Evolutionary conservation across 2,888 invertebrate genomes (phyloP).

Genomic region (Timema podura): DNA sequence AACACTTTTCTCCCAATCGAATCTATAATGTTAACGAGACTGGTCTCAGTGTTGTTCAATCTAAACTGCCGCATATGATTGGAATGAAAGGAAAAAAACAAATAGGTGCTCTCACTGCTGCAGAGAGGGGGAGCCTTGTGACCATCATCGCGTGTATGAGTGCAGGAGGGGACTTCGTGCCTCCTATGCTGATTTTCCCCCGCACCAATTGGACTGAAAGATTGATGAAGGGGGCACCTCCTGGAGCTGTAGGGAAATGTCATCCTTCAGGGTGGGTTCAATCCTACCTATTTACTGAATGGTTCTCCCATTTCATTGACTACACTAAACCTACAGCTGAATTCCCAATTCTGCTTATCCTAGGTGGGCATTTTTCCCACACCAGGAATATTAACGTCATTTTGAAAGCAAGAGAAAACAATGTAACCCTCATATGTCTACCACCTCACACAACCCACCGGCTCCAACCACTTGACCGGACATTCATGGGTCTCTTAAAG

Average conservation of each 20-base stretch:
- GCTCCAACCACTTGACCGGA: not conserved
- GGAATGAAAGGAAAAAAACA: slow-evolving; percentile 16
- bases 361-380: not conserved
- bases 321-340: not conserved
- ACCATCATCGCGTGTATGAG: slow-evolving; percentile 24
- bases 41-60: slow-evolving; percentile 23
- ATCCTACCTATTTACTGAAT: not conserved
- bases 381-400: not conserved
- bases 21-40: slow-evolving; percentile 26
- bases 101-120: slow-evolving; percentile 16
- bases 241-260: slow-evolving; percentile 8
- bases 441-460: slow-evolving; percentile 1
- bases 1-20: slow-evolving; percentile 5
- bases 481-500: not conserved
- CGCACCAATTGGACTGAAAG: slow-evolving; percentile 12
- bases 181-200: slow-evolving; percentile 26
- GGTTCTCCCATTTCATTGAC: slow-evolving; percentile 9
- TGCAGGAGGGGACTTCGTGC: slow-evolving; percentile 24
- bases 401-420: slow-evolving; percentile 1
- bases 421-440: not conserved
- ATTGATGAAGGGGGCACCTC: slow-evolving; percentile 20
- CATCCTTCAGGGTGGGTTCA: slow-evolving; percentile 22
- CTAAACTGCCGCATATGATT: slow-evolving; percentile 11
- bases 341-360: not conserved
- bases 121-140: slow-evolving; percentile 21